Evolutionary conservation across 2,888 invertebrate genomes (phyloP).

Genomic region (Hylaea fasciaria): DNA sequence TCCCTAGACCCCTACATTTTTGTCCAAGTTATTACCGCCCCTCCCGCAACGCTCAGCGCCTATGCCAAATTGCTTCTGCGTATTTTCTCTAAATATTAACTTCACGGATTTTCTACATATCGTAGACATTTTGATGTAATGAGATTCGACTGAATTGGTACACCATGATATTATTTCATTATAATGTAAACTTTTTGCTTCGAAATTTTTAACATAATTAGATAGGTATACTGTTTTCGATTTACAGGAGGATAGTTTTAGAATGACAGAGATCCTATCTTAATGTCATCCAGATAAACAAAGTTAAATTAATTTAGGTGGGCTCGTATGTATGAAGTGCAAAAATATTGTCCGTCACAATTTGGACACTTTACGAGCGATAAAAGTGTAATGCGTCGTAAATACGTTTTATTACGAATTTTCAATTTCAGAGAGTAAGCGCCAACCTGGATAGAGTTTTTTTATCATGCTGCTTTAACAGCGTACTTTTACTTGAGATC

Average conservation of each 20-base stretch:
- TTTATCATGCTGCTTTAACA: conserved; percentile 22
- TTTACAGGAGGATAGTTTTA: too few relatives aligned
- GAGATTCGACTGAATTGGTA: neutral
- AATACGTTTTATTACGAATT: conserved; percentile 45
- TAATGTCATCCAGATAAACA: too few relatives aligned
- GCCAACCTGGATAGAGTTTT: conserved; percentile 18
- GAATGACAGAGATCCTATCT: too few relatives aligned
- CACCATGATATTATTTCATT: too few relatives aligned
- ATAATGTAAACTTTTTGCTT: too few relatives aligned
- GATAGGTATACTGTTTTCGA: too few relatives aligned
- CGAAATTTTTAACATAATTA: too few relatives aligned
- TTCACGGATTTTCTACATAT: conserved; percentile 9
- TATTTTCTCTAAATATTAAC: conserved; percentile 18
- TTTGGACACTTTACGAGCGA: conserved; percentile 43
- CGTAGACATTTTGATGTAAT: neutral
- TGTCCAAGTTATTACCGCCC: conserved; percentile 11
- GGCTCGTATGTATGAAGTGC: conserved; percentile 3
- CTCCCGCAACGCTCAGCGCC: conserved; percentile 13
- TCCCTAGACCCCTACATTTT: too few relatives aligned
- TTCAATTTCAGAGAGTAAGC: conserved; percentile 45
- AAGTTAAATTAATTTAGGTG: too few relatives aligned
- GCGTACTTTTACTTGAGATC: conserved; percentile 5
- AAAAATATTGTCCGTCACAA: conserved; percentile 33
- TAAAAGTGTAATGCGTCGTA: conserved; percentile 43
- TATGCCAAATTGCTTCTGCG: conserved; percentile 24